These are phyloP conservation scores for Alexandromys fortis DNA, from an alignment of 2,113 vertebrate species.

Conservation along the genomic window DNA sequence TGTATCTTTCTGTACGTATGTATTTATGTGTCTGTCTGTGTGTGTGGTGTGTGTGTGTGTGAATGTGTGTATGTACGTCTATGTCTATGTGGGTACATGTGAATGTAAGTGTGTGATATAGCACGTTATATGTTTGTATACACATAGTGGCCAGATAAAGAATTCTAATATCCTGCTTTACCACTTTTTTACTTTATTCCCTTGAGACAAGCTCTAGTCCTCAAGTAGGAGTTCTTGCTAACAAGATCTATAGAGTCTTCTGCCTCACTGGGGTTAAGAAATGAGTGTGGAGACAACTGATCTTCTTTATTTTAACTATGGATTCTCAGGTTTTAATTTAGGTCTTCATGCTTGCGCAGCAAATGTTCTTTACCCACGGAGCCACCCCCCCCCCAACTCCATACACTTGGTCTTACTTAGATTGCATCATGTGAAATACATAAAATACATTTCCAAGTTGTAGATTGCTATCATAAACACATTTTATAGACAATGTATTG, in stretches of 20 bases:
- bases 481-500: constrained; percentile 55
- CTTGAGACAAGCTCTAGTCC: neutral
- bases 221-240: too few species aligned
- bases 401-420: neutral
- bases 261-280: neutral
- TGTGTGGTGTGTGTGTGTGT: neutral
- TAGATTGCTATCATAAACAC: constrained; percentile 38
- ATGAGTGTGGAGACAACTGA: neutral
- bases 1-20: neutral
- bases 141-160: neutral
- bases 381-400: neutral
- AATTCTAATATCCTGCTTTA: neutral
- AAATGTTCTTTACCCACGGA: neutral
- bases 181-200: neutral
- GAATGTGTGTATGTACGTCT: neutral
- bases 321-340: neutral
- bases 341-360: neutral
- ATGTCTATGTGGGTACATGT: neutral
- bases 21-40: neutral
- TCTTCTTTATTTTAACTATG: neutral
- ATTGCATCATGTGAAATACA: neutral
- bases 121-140: neutral
- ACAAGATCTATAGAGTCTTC: neutral
- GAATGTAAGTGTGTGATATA: neutral
- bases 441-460: constrained; percentile 16